phyloP scores from a whole-genome alignment of 2,888 invertebrate species.

The Erynnis tages region DNA sequence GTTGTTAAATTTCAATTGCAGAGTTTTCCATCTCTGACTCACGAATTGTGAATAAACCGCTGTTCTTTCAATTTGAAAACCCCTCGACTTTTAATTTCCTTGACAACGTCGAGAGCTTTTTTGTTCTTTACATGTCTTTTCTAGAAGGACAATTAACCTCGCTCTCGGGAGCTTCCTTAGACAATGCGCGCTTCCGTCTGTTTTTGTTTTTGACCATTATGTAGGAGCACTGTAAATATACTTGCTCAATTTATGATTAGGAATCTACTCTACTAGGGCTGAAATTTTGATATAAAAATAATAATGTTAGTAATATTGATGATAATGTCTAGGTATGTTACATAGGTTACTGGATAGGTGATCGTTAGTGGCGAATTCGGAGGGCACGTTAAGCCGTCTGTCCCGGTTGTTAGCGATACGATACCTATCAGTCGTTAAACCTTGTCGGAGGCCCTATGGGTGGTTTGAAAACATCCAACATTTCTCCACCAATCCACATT shows the following conservation, averaged over 20 bases:
- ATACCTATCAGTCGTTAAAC: no score
- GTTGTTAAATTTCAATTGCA: not conserved
- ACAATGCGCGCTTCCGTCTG: not conserved
- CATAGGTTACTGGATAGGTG: no score
- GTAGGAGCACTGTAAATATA: not conserved
- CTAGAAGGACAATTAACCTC: conserved; percentile 3
- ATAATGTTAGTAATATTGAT: no score
- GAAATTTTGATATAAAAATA: no score
- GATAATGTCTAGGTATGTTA: no score
- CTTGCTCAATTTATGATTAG: not conserved
- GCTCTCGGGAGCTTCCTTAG: not conserved
- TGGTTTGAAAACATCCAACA: no score
- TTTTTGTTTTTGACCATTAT: not conserved
- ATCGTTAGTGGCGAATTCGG: no score
- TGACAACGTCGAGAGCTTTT: not conserved
- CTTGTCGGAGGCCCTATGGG: no score
- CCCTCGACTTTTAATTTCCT: conserved; percentile 5
- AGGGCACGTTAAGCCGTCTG: no score
- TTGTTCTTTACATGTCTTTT: conserved; percentile 4
- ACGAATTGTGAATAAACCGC: not conserved
- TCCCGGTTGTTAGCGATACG: no score
- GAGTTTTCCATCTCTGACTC: not conserved
- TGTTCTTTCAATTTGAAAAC: not conserved
- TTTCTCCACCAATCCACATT: no score
- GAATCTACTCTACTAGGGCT: no score